phyloP scores from a whole-genome alignment of 2,113 vertebrate genomes.

The Martes martes region DNA sequence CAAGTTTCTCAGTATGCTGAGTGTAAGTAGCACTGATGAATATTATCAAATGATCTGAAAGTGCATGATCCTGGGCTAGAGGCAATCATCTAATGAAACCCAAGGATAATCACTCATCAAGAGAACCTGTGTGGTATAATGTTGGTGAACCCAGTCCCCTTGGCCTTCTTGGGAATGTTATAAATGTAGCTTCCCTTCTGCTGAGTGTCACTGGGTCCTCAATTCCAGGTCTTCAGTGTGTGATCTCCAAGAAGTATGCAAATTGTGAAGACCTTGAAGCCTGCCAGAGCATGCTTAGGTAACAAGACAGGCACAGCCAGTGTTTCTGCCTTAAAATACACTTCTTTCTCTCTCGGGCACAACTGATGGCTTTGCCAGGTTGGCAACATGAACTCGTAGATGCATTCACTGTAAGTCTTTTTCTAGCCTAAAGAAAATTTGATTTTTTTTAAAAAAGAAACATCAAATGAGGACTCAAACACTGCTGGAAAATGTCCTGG shows the following conservation, averaged over 20 bases:
- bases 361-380: neutral
- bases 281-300: neutral
- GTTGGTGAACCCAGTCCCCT: neutral
- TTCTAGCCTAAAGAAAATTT: neutral
- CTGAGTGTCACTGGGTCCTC: neutral
- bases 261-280: neutral
- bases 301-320: neutral
- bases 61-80: too few species aligned
- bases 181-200: neutral
- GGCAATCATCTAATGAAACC: neutral
- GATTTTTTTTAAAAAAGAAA: neutral
- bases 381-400: neutral
- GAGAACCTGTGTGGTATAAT: neutral
- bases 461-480: neutral
- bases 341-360: neutral
- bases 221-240: neutral
- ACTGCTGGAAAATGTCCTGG: conserved; percentile 28
- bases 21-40: neutral
- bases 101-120: neutral
- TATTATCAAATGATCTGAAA: neutral
- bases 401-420: neutral
- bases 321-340: neutral
- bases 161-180: neutral
- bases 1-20: neutral
- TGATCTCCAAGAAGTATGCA: neutral